A percentile compares a stretch with the other conserved stretches of the same genome.
phyloP scores from a whole-genome alignment of 2,113 vertebrate genomes.

The Thamnophis sirtalis region DNA sequence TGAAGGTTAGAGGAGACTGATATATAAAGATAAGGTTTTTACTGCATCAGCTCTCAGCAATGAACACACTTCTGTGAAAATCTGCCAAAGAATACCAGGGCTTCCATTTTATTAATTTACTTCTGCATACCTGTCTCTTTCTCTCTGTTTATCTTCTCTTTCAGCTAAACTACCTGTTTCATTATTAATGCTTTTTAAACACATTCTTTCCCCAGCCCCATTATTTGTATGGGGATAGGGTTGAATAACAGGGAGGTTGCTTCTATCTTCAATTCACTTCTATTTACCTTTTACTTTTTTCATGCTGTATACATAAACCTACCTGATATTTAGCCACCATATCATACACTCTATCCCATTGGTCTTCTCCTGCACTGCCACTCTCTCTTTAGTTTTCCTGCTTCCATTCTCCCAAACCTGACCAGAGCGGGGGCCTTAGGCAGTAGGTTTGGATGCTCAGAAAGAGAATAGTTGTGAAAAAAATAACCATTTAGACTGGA shows the following conservation, averaged over 20 bases:
- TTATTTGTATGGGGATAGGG: neutral
- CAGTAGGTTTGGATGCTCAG: accelerated
- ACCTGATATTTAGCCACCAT: neutral
- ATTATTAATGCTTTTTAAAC: neutral
- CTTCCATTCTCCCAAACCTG: neutral
- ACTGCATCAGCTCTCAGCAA: neutral
- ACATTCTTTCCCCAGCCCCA: neutral
- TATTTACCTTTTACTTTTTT: neutral
- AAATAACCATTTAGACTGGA: neutral
- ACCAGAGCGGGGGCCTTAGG: neutral
- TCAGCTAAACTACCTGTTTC: neutral
- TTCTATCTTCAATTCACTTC: neutral
- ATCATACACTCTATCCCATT: neutral
- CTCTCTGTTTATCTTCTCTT: neutral
- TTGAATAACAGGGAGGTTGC: neutral
- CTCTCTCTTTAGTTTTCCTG: neutral
- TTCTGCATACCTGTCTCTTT: neutral
- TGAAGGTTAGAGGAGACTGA: neutral
- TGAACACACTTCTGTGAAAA: neutral
- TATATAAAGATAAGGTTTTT: neutral
- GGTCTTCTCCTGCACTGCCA: neutral
- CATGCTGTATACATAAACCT: neutral
- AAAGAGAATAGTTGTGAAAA: neutral
- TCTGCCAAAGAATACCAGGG: neutral
- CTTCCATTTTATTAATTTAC: neutral